phyloP scores from a whole-genome alignment of 2,888 invertebrate genomes.

The Pseudococcus viburni region DNA sequence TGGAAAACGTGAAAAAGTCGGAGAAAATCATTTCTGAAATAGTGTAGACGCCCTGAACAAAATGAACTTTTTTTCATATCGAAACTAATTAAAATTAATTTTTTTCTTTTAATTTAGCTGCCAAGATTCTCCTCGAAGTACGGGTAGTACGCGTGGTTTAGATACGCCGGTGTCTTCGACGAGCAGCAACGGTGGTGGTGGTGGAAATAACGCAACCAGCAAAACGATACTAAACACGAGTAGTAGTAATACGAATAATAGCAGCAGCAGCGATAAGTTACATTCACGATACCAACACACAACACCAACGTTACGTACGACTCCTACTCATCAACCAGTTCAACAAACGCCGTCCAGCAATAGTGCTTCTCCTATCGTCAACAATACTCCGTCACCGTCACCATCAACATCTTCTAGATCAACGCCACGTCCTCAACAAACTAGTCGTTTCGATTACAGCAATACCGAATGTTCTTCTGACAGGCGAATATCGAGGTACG shows the following conservation, averaged over 20 bases:
- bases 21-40: no score
- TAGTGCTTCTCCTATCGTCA: conserved; percentile 64
- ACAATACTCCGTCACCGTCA: conserved; percentile 65
- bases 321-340: conserved; percentile 64
- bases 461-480: conserved; percentile 63
- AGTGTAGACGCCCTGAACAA: no score
- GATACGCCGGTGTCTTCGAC: conserved; percentile 69
- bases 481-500: conserved; percentile 61
- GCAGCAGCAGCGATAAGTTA: background rate
- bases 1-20: no score
- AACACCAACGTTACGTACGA: conserved; percentile 51
- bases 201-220: background rate
- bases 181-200: conserved; percentile 21
- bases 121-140: conserved; percentile 67
- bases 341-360: conserved; percentile 66
- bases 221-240: conserved; percentile 8
- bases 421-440: conserved; percentile 64
- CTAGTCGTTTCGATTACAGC: conserved; percentile 65
- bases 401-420: conserved; percentile 65
- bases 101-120: conserved; percentile 66
- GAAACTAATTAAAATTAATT: background rate
- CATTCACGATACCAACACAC: conserved; percentile 58
- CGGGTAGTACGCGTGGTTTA: conserved; percentile 68
- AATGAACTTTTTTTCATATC: background rate
- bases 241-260: conserved; percentile 16